These are phyloP conservation scores for Eristalis arbustorum DNA, from an alignment of 2,888 invertebrate genomes.

Conservation along the genomic window DNA sequence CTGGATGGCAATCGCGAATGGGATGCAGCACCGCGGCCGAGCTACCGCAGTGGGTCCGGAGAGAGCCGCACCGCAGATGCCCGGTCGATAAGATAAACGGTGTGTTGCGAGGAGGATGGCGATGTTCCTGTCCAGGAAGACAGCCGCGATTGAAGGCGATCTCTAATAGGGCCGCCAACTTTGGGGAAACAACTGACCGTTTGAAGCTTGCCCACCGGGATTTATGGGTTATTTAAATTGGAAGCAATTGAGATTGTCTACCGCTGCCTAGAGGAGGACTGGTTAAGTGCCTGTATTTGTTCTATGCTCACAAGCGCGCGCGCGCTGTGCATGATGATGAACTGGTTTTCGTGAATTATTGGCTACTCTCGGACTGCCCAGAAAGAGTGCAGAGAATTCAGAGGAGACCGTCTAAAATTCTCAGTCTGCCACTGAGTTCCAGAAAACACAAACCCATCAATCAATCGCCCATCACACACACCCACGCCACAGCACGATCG, in stretches of 20 bases:
- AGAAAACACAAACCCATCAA: not conserved
- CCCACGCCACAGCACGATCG: not conserved
- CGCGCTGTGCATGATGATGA: not conserved
- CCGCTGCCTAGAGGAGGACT: slow-evolving; percentile 12
- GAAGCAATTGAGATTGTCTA: slow-evolving; percentile 15
- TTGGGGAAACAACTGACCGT: slow-evolving; percentile 4
- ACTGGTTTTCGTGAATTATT: not conserved
- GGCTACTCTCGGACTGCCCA: not conserved
- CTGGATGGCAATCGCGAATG: slow-evolving; percentile 26
- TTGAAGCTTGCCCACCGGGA: slow-evolving; percentile 9
- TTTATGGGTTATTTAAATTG: slow-evolving; percentile 50
- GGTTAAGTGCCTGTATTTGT: not conserved
- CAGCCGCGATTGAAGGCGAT: slow-evolving; percentile 30
- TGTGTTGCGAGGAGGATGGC: slow-evolving; percentile 39
- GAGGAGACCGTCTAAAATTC: too few relatives aligned
- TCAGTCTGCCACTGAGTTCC: not conserved
- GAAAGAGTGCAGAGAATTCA: not conserved
- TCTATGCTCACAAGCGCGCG: not conserved
- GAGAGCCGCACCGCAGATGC: slow-evolving; percentile 28
- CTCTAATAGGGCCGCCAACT: not conserved
- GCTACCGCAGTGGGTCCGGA: slow-evolving; percentile 51
- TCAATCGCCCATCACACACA: not conserved
- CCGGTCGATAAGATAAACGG: slow-evolving; percentile 54
- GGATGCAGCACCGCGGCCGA: slow-evolving; percentile 9
- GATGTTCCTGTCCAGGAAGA: slow-evolving; percentile 20